Conservation (phyloP, 2,888 invertebrate species). For the Microchrysa polita region DNA sequence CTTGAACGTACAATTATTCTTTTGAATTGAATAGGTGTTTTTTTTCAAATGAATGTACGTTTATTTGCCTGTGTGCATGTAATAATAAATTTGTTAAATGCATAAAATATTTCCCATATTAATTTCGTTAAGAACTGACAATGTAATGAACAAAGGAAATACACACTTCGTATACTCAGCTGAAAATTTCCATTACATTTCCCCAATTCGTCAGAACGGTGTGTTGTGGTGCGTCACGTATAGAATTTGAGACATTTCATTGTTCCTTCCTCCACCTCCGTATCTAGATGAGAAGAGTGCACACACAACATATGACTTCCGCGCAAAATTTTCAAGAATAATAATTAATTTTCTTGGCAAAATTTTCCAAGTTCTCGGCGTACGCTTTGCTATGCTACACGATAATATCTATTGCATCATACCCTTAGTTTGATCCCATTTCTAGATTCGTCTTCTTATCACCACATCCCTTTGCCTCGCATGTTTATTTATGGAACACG, state of each 20-base stretch:
- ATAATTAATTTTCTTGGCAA: constrained; percentile 35
- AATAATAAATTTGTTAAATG: not conserved
- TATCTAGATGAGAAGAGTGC: not conserved
- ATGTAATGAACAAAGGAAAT: not conserved
- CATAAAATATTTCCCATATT: not conserved
- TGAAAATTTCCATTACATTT: not conserved
- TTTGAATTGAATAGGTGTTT: no score
- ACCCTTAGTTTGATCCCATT: not conserved
- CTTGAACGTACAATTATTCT: no score
- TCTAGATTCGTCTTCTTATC: constrained; percentile 1
- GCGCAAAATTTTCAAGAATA: constrained; percentile 28
- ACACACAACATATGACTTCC: constrained; percentile 25
- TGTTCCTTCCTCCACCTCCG: not conserved
- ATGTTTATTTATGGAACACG: constrained; percentile 33
- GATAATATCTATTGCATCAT: no score
- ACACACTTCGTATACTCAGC: not conserved
- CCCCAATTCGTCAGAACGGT: not conserved
- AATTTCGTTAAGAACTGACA: not conserved
- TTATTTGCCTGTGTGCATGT: no score
- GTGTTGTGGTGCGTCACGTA: not conserved
- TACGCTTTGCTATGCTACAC: not conserved
- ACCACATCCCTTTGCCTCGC: constrained; percentile 21
- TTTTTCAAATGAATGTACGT: no score
- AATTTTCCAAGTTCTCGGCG: not conserved
- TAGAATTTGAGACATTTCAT: no score